Conservation (phyloP, 2,888 invertebrate genomes). For the Himalopsyche anomala region DNA sequence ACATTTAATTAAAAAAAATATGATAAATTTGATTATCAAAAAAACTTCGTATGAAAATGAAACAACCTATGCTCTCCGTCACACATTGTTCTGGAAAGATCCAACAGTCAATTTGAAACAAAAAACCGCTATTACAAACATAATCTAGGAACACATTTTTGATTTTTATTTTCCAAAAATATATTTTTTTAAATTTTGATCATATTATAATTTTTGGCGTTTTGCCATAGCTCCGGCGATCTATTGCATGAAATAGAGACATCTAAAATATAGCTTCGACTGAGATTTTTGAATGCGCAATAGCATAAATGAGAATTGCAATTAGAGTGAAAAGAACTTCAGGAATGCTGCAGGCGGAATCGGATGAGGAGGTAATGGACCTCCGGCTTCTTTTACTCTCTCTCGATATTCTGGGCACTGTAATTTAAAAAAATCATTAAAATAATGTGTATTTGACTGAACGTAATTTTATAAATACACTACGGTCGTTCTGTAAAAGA, state of each 20-base stretch:
- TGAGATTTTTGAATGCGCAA: background rate
- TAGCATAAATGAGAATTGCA: background rate
- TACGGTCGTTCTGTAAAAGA: too few relatives aligned
- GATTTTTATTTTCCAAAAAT: background rate
- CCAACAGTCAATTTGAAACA: too few relatives aligned
- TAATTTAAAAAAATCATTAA: constrained; percentile 42
- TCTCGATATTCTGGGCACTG: constrained; percentile 90
- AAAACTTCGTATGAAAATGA: too few relatives aligned
- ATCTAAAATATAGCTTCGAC: background rate
- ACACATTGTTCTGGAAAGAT: too few relatives aligned
- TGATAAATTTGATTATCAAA: too few relatives aligned
- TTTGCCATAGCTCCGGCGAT: background rate
- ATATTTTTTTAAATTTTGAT: background rate
- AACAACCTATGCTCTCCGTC: too few relatives aligned
- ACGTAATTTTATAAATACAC: too few relatives aligned
- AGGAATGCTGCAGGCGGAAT: constrained; percentile 93
- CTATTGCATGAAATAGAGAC: background rate
- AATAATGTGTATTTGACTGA: too few relatives aligned
- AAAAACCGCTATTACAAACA: background rate
- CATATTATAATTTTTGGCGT: constrained; percentile 10
- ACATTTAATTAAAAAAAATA: too few relatives aligned
- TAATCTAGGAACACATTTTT: background rate
- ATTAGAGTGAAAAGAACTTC: constrained; percentile 91
- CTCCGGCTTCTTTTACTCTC: constrained; percentile 87
- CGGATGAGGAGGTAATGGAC: constrained; percentile 86